Base-by-base conservation (phyloP, 2,797 vertebrate genomes). In the Mus minutoides region DNA sequence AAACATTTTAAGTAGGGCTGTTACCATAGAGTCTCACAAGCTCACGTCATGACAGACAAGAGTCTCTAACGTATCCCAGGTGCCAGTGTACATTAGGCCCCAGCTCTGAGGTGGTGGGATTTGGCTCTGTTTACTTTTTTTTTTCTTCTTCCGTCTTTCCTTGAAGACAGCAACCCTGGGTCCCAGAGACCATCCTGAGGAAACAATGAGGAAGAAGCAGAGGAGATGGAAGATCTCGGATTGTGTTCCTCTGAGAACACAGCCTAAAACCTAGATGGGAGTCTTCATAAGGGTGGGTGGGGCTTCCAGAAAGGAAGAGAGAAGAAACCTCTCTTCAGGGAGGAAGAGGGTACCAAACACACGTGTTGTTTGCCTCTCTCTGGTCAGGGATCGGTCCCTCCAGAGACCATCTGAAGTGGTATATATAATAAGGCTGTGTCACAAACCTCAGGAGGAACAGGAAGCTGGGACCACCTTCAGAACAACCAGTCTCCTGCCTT, bases 161-260 rank as follows among this genome's bases (percentile, higher is more conserved):
- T 76, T 83, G 34, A 26, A 89, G 58, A 95, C 56, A 37, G 69
- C 46, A 56, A 75, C 75, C 52, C 76, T 69, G 54, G 54, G n/a
- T 82, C 88, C 90, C 85, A 86, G 78, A 93, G 77, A 94, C 64
- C 84, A 75, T 94, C 85, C 92, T 75, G 13, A 73, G 84, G 56
- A 94, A 97, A 96, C 96, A 97, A 95, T 94, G 85, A 75, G 37
- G 73, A 94, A 92, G 95, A 96, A 95, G 67, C 52, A 16, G 64
- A 69, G 64, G 40, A 67, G 54, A 95, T 56, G 84, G 88, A 14
- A 64, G 71, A 43, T 87, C 93, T 94, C 85, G 67, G 82, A 88
- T 76, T 92, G 82, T 86, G 78, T 83, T 96, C 82, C 16, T 86
- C 58, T 62, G 60, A 83, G 88, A 95, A 90, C 64, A 88, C 56